Evolutionary conservation across 30 jellyfish, hydroid and myxozoan genomes (phyloP).

Genomic region (Clytia hemisphaerica): DNA sequence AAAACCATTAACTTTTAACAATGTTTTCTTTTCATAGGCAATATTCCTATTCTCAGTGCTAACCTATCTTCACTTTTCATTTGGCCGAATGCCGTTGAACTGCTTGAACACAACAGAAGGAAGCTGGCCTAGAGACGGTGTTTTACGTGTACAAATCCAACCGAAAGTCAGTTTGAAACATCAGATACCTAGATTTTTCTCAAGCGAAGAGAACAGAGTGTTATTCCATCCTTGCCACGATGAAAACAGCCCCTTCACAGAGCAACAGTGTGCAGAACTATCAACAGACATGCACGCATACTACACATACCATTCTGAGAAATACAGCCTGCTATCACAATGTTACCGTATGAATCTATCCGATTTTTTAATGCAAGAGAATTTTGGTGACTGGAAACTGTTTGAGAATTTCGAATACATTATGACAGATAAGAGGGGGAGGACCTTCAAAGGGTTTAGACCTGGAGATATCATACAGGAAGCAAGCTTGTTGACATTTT

Average conservation of each 20-base stretch:
- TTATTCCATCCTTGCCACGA: constrained; percentile 19
- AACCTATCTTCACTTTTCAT: constrained; percentile 70
- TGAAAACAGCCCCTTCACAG: not conserved
- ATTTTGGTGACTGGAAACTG: not conserved
- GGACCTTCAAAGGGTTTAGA: not conserved
- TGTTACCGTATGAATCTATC: constrained; percentile 20
- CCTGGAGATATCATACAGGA: constrained; percentile 4
- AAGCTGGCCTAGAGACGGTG: constrained; percentile 88
- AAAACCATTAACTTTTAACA: not conserved
- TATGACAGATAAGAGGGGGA: not conserved
- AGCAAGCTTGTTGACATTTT: not conserved
- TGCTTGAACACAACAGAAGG: constrained; percentile 48
- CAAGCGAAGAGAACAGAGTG: not conserved
- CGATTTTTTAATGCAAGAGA: not conserved
- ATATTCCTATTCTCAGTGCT: constrained; percentile 50
- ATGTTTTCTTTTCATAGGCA: constrained; percentile 40
- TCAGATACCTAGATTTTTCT: not conserved
- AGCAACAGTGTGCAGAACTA: not conserved
- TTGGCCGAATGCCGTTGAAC: constrained; percentile 60
- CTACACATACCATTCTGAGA: not conserved
- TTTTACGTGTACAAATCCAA: constrained; percentile 57
- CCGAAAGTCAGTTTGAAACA: constrained; percentile 1
- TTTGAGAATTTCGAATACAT: constrained; percentile 2
- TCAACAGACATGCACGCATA: not conserved
- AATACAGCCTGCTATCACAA: not conserved